Conservation (phyloP, 2,888 invertebrate species). For the Coremacera marginata region DNA sequence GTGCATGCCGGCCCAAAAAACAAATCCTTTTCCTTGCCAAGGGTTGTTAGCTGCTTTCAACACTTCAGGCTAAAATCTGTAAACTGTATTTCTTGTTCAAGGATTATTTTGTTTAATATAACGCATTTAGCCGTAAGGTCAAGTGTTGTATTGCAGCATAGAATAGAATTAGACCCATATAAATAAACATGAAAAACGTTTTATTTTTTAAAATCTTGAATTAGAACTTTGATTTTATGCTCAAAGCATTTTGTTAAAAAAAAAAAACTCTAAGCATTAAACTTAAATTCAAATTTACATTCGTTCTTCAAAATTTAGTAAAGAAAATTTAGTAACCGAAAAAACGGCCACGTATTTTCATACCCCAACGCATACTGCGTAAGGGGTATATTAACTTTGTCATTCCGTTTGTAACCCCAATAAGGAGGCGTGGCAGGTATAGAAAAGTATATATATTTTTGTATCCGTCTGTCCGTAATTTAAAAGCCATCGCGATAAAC, state of each 20-base stretch:
- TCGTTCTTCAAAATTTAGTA: no score
- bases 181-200: constrained; percentile 5
- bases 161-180: background rate
- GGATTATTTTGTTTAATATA: background rate
- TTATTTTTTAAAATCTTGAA: background rate
- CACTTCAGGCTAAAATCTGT: constrained; percentile 3
- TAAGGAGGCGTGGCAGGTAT: no score
- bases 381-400: no score
- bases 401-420: no score
- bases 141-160: background rate
- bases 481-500: no score
- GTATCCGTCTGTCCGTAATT: no score
- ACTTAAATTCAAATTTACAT: no score
- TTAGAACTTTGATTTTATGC: background rate
- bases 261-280: background rate
- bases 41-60: background rate
- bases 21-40: background rate
- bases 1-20: background rate
- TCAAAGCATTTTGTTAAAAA: background rate
- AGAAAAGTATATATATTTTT: no score
- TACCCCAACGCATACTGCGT: no score
- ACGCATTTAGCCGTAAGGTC: background rate
- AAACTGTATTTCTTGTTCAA: background rate
- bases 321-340: no score
- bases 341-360: no score